Conservation (phyloP, 2,888 invertebrate species). For the Campoplex capitator region DNA sequence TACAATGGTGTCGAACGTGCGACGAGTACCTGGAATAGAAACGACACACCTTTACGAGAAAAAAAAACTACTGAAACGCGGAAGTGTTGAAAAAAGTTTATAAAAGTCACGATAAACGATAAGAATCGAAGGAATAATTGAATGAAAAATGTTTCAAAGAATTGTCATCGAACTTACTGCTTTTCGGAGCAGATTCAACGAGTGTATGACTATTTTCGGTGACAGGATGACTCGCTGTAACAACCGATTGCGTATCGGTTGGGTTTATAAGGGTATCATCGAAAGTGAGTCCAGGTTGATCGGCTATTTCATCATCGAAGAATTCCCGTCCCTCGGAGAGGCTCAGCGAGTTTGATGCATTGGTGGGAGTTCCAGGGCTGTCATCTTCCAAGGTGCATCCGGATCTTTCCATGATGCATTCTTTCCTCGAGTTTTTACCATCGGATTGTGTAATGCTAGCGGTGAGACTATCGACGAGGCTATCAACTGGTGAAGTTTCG, state of each 20-base stretch:
- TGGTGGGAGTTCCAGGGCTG: conserved; percentile 92
- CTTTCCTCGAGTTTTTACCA: conserved; percentile 85
- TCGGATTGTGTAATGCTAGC: conserved; percentile 84
- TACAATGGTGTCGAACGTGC: neutral
- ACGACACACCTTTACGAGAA: neutral
- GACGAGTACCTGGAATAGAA: neutral
- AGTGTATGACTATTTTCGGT: conserved; percentile 82
- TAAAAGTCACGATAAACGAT: too few species aligned
- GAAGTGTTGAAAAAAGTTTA: neutral
- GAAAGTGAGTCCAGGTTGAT: conserved; percentile 94
- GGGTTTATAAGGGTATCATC: conserved; percentile 86
- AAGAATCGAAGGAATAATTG: neutral
- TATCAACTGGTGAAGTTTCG: conserved; percentile 93
- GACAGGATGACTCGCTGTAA: conserved; percentile 72
- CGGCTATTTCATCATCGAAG: conserved; percentile 96
- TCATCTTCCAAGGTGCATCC: conserved; percentile 82
- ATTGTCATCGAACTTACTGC: conserved; percentile 75
- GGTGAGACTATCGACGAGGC: conserved; percentile 89
- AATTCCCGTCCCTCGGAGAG: conserved; percentile 93
- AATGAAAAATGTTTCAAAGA: neutral
- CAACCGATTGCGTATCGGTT: conserved; percentile 71
- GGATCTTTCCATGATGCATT: conserved; percentile 84
- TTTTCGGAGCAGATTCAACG: conserved; percentile 80
- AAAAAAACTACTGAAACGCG: neutral
- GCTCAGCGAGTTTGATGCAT: conserved; percentile 91